phyloP scores from a whole-genome alignment of 2,888 invertebrate genomes.

The Aspidiotus destructor region DNA sequence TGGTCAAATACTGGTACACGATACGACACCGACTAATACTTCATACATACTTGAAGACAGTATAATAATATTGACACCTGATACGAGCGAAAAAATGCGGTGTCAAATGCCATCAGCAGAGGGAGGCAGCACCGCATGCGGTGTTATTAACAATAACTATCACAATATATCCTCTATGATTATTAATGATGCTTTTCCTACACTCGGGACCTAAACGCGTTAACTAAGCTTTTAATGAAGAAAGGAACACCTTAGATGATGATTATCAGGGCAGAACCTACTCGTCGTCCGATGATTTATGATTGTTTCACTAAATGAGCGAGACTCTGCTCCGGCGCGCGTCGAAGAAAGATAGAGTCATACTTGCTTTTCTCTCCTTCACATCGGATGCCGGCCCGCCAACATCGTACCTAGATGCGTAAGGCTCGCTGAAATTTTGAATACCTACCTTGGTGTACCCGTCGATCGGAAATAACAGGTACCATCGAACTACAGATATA shows the following conservation, averaged over 20 bases:
- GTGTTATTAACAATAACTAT: conserved; percentile 30
- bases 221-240: conserved; percentile 30
- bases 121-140: conserved; percentile 17
- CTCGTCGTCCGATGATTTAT: conserved; percentile 29
- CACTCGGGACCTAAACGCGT: conserved; percentile 14
- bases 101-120: conserved; percentile 29
- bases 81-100: conserved; percentile 1
- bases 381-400: too few relatives aligned
- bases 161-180: conserved; percentile 6
- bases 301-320: conserved; percentile 26
- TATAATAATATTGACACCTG: not conserved
- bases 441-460: too few relatives aligned
- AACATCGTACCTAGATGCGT: too few relatives aligned
- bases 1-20: too few relatives aligned
- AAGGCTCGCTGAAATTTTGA: too few relatives aligned
- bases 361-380: too few relatives aligned
- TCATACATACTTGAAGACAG: too few relatives aligned
- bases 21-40: too few relatives aligned
- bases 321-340: not conserved
- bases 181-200: conserved; percentile 27
- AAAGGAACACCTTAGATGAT: conserved; percentile 28
- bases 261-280: conserved; percentile 28
- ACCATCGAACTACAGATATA: too few relatives aligned
- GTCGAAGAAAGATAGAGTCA: too few relatives aligned
- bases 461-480: too few relatives aligned